Percentiles rank a stretch among this genome's conserved stretches.
phyloP scores from a whole-genome alignment of 2,113 vertebrate species.

The Lagopus muta region DNA sequence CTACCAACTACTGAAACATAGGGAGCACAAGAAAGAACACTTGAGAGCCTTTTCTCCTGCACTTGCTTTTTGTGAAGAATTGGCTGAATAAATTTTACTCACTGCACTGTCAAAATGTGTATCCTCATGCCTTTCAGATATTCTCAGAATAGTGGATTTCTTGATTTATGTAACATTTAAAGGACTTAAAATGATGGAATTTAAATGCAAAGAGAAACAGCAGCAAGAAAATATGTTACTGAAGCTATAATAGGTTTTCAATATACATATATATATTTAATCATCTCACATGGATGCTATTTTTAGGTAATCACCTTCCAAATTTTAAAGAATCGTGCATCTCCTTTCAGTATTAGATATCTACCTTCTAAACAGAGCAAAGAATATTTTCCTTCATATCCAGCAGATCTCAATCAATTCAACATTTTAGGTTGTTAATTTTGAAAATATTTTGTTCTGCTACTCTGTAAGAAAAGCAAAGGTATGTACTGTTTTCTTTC shows the following conservation, averaged over 20 bases:
- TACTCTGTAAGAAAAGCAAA: neutral
- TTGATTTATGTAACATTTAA: constrained; percentile 8
- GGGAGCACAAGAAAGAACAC: neutral
- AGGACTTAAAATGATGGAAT: neutral
- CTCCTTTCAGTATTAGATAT: neutral
- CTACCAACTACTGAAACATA: neutral
- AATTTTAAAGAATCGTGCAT: constrained; percentile 1
- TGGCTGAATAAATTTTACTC: constrained; percentile 25
- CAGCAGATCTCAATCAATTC: neutral
- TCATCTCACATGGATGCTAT: neutral
- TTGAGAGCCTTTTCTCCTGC: neutral
- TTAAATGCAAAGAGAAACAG: constrained; percentile 1
- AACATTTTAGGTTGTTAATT: neutral
- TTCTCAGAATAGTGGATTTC: neutral
- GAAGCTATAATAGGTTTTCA: neutral
- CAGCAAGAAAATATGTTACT: neutral
- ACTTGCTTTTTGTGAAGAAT: neutral
- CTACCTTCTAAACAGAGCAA: neutral
- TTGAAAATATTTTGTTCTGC: constrained; percentile 1
- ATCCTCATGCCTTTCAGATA: neutral
- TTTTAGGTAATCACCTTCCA: neutral
- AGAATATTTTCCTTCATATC: neutral
- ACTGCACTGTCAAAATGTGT: neutral
- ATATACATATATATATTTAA: neutral
- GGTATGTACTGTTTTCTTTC: neutral